phyloP scores from a whole-genome alignment of 1,140 invertebrate genomes.

The Caenorhabditis tropicalis region DNA sequence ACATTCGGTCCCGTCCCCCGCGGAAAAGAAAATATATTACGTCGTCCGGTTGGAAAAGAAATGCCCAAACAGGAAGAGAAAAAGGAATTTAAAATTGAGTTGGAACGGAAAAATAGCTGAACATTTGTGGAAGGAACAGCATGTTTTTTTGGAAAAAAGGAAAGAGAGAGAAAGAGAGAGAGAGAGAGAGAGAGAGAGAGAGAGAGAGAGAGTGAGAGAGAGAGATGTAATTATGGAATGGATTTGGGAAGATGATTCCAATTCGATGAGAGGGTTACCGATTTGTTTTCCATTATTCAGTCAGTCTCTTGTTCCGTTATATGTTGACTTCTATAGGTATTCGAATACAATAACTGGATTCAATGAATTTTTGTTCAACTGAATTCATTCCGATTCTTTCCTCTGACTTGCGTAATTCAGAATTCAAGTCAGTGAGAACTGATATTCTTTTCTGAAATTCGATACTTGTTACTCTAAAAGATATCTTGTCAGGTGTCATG shows the following conservation, averaged over 20 bases:
- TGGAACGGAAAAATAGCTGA: background rate
- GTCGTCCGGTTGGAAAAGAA: background rate
- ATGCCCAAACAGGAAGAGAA: background rate
- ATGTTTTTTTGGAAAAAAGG: no score
- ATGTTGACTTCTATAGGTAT: no score
- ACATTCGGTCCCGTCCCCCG: background rate
- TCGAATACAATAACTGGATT: no score
- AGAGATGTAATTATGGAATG: background rate
- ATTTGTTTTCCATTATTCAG: no score
- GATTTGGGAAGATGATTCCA: background rate
- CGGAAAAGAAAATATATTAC: background rate
- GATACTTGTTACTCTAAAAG: background rate
- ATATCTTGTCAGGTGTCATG: conserved; percentile 2
- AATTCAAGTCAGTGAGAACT: no score
- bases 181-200: background rate
- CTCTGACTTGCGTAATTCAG: no score
- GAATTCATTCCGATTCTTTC: no score
- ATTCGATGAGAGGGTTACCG: no score
- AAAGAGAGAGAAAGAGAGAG: background rate
- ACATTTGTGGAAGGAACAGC: no score
- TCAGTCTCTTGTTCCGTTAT: no score
- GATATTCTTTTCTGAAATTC: background rate
- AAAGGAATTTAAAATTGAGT: background rate
- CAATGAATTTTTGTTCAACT: no score
- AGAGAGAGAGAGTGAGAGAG: background rate